A percentile compares a stretch with the other conserved stretches of the same genome.
Conservation (phyloP, 2,113 vertebrate genomes). For the Gallinago undulata region DNA sequence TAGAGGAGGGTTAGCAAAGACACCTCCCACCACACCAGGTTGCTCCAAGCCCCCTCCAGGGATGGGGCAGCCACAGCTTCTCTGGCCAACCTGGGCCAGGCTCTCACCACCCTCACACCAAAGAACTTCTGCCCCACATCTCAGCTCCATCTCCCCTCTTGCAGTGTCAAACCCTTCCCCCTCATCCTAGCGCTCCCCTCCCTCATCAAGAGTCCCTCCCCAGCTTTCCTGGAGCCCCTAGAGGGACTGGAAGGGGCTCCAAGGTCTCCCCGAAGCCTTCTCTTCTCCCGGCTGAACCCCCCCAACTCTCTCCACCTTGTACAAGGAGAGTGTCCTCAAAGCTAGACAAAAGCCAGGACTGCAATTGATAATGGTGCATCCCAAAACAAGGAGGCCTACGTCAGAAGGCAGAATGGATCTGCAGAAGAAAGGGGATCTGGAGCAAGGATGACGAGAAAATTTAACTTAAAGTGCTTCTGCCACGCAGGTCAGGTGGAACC, state of each 20-base stretch:
- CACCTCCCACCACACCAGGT: not conserved
- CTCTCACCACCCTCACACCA: not conserved
- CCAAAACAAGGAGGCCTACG: not conserved
- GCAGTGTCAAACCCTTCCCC: not conserved
- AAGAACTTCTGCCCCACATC: not conserved
- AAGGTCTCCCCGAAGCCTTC: not conserved
- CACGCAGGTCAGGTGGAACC: not conserved
- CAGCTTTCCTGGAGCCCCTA: not conserved
- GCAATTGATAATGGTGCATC: rapidly evolving
- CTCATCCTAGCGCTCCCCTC: not conserved
- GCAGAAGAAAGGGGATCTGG: not conserved
- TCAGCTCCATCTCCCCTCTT: not conserved
- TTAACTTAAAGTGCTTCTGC: not conserved
- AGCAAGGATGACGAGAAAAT: not conserved
- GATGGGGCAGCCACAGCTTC: not conserved
- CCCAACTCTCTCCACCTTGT: not conserved
- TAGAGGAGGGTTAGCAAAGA: not conserved
- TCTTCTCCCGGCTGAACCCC: not conserved
- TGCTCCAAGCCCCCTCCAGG: not conserved
- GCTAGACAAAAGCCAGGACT: not conserved
- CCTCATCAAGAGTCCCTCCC: not conserved
- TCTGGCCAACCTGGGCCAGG: not conserved
- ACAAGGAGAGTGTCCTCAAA: not conserved
- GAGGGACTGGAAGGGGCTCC: not conserved
- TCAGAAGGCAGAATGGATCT: not conserved